Conservation (phyloP, 2,113 vertebrate genomes). For the Hemibagrus wyckioides region DNA sequence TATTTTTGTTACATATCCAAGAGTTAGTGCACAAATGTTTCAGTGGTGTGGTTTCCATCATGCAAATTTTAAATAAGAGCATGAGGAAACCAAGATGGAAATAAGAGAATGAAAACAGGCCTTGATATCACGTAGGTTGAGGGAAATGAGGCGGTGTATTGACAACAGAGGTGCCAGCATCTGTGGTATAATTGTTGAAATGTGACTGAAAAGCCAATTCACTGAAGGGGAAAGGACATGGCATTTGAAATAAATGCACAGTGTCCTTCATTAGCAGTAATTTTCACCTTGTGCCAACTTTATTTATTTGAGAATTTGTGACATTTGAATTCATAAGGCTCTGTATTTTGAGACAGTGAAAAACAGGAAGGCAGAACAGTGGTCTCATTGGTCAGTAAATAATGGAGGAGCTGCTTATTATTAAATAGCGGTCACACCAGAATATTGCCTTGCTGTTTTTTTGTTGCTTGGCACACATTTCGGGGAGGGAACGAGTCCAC, state of each 20-base stretch:
- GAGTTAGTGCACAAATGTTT: background rate
- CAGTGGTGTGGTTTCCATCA: background rate
- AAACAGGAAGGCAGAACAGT: background rate
- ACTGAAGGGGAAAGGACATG: background rate
- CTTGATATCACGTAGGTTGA: background rate
- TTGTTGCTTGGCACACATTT: background rate
- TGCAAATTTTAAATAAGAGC: background rate
- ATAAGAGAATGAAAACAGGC: background rate
- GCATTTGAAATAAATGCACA: background rate
- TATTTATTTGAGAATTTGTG: background rate
- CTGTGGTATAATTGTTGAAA: background rate
- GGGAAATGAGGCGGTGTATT: background rate
- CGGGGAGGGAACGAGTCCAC: background rate
- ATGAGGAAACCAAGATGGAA: background rate
- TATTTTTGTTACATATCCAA: constrained; percentile 16
- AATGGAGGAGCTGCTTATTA: constrained; percentile 3
- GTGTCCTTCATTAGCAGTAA: background rate
- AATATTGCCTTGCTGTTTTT: background rate
- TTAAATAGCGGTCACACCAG: background rate
- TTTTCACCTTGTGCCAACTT: background rate
- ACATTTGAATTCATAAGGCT: background rate
- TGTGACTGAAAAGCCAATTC: background rate
- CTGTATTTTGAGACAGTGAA: background rate
- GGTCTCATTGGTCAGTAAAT: background rate
- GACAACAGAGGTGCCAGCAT: background rate